Conservation (phyloP, 2,113 vertebrate genomes). For the Channa argus region DNA sequence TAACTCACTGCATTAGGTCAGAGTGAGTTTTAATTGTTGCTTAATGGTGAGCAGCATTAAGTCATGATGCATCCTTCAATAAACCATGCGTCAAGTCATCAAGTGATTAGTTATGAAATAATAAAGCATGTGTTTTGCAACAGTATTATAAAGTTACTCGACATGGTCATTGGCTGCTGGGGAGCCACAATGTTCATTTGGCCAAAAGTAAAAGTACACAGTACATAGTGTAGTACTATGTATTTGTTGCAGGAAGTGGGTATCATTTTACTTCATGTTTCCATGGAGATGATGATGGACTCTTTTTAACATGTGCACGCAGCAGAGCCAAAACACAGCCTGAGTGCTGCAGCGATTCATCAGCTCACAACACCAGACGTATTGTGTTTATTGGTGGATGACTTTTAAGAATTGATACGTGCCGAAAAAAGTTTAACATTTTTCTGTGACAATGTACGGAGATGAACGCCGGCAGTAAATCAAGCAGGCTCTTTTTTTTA, state of each 20-base stretch:
- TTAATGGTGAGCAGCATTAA: too few relatives aligned
- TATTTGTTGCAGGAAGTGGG: conserved; percentile 14
- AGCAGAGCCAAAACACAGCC: conserved; percentile 14
- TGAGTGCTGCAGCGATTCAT: conserved; percentile 46
- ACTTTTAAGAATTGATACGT: background rate
- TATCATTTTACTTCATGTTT: conserved; percentile 23
- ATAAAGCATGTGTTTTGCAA: background rate
- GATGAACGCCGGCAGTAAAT: too few relatives aligned
- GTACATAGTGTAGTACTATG: too few relatives aligned
- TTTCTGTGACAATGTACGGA: background rate
- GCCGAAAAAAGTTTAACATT: background rate
- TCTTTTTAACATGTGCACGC: background rate
- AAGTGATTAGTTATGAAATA: background rate
- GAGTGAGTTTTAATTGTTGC: too few relatives aligned
- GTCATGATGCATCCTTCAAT: background rate
- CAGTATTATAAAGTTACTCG: too few relatives aligned
- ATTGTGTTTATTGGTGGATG: background rate
- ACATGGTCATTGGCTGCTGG: background rate
- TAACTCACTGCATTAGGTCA: too few relatives aligned
- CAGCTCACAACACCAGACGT: background rate
- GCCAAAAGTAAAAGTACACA: too few relatives aligned
- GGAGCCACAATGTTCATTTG: too few relatives aligned
- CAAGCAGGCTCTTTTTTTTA: too few relatives aligned
- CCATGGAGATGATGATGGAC: conserved; percentile 41
- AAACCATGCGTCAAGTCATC: background rate